phyloP scores from a whole-genome alignment of 2,113 vertebrate species.

The Rattus rattus region DNA sequence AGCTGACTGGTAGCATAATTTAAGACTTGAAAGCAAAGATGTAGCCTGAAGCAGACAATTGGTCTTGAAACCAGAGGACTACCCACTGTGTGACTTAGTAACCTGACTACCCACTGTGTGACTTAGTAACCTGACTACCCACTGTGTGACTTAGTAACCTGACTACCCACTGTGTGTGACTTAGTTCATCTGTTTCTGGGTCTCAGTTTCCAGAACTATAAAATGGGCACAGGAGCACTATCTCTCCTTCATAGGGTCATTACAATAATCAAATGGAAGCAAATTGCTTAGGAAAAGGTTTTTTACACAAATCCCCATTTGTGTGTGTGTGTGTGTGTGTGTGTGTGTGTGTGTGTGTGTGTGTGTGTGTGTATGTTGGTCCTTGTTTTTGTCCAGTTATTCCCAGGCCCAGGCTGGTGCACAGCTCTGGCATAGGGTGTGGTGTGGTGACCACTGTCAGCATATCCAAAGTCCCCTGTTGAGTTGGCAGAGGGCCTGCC shows the following conservation, averaged over 20 bases:
- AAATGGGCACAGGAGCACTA: background rate
- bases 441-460: background rate
- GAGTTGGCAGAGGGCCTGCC: conserved; percentile 6
- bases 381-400: background rate
- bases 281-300: background rate
- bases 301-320: background rate
- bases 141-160: background rate
- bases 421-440: background rate
- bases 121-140: background rate
- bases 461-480: conserved; percentile 62
- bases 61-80: background rate
- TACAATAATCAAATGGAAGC: background rate
- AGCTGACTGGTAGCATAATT: background rate
- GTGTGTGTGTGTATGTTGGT: background rate
- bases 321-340: no score
- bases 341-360: no score
- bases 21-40: background rate
- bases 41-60: background rate
- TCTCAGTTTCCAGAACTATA: conserved; percentile 10
- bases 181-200: background rate
- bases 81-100: background rate
- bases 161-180: background rate
- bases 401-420: background rate
- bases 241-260: no score
- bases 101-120: background rate